These are phyloP conservation scores for Calyptommatus sinebrachiatus DNA, from an alignment of 2,113 vertebrate genomes.

Conservation along the genomic window DNA sequence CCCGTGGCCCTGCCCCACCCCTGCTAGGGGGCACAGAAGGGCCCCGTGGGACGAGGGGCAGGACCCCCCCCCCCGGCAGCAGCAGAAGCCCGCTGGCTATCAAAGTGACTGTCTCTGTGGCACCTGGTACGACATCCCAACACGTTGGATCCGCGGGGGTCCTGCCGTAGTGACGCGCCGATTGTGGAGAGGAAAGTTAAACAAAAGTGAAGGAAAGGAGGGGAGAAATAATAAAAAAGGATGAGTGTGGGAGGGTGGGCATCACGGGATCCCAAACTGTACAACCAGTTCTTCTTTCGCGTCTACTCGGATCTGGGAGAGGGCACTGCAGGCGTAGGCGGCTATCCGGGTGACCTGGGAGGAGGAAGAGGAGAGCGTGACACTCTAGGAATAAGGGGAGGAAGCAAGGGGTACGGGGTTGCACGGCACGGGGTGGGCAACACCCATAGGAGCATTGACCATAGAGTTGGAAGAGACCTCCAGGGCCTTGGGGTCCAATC, in stretches of 20 bases:
- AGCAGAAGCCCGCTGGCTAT: rapidly evolving
- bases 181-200: slow-evolving; percentile 40
- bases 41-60: neutral
- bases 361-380: neutral
- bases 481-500: no score
- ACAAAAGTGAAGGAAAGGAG: slow-evolving; percentile 26
- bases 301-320: slow-evolving; percentile 95
- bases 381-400: neutral
- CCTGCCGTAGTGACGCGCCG: slow-evolving; percentile 31
- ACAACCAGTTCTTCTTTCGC: slow-evolving; percentile 96
- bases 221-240: slow-evolving; percentile 26
- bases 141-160: slow-evolving; percentile 50
- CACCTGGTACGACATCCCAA: slow-evolving; percentile 54
- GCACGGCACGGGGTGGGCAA: no score
- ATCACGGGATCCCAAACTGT: slow-evolving; percentile 94
- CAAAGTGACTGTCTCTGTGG: slow-evolving; percentile 12
- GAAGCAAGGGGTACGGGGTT: no score
- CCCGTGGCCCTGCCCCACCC: rapidly evolving
- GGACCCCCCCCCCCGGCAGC: neutral
- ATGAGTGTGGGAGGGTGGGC: slow-evolving; percentile 25
- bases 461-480: no score
- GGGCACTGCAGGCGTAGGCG: slow-evolving; percentile 93
- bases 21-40: neutral
- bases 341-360: slow-evolving; percentile 90
- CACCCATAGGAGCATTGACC: no score